Evolutionary conservation across 2,113 vertebrate genomes (phyloP), one percentile per base, ranked within the genome.

Genomic region (Pteruthius melanotis): DNA sequence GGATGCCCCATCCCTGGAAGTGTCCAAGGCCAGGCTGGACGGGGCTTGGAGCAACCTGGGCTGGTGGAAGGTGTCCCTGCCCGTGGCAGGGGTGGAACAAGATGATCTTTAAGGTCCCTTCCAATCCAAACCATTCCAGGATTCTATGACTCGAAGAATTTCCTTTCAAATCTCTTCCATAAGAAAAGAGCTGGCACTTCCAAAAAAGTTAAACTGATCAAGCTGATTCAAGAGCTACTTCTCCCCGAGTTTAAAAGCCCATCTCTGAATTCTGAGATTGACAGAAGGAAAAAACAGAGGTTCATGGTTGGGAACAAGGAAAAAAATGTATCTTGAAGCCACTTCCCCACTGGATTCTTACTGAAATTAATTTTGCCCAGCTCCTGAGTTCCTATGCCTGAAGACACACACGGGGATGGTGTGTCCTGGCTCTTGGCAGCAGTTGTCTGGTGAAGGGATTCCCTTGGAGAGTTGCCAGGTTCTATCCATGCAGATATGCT

Each of bases 401-500:
- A 56, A 28, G 70, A 60, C 53, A 71, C 11, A 10, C 52, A 74
- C 24, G 64, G 24, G 12, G 47, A 11, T 71, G 66, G 30, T 57
- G 56, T 74, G 60, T 57, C 56, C 56, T 75, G 77, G 40, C 40
- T 60, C 66, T 22, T 85, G 75, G 87, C 85, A 91, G 84, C 53
- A 79, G 45, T 8, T 40, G 11, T 30, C 23, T 60, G 65, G 49
- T 61, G 82, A 89, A 91, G 53, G 77, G 61, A 21, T 53, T 89
- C 75, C 30, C 19, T 75, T 59, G 50, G 56, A 82, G 64, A 70
- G 39, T 0, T 74, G 45, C 59, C 57, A 33, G 49, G 35, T 71
- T 80, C 94, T 97, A 95, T 3, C 88, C 94, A 18, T 97, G 95
- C 78, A 94, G 78, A 53, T 96, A 97, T 0, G 95, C 95, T 50